Percentiles rank a stretch among this genome's conserved stretches.
Evolutionary conservation across 1,140 invertebrate genomes (phyloP).

Genomic region (Scylla paramamosain): DNA sequence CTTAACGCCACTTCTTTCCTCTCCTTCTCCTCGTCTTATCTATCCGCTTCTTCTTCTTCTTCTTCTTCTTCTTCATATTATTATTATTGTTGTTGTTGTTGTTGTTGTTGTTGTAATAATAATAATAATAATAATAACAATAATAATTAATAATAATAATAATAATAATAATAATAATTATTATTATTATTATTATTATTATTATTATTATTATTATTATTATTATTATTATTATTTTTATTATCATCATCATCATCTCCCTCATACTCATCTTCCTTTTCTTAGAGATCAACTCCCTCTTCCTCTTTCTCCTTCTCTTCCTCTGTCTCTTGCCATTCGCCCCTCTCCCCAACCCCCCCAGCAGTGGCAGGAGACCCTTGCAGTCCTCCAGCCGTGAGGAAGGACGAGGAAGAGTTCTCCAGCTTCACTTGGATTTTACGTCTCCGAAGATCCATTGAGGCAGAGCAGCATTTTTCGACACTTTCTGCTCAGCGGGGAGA

Average conservation of each 20-base stretch:
- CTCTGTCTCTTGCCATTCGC: no score
- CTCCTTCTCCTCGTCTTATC: neutral
- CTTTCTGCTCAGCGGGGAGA: neutral
- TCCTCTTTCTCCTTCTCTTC: no score
- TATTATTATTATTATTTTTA: neutral
- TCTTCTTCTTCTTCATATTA: no score
- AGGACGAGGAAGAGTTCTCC: neutral
- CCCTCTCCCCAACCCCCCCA: no score
- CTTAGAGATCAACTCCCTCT: no score
- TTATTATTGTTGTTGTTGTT: neutral
- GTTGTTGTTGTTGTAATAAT: neutral
- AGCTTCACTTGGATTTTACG: slow-evolving; percentile 9
- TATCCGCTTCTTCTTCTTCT: no score
- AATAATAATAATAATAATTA: neutral
- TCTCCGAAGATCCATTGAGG: slow-evolving; percentile 7
- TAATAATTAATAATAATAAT: neutral
- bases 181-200: neutral
- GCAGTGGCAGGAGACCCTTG: neutral
- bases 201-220: neutral
- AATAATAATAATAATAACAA: neutral
- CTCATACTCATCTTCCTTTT: neutral
- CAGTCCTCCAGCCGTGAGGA: neutral
- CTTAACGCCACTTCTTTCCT: neutral
- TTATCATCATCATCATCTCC: neutral
- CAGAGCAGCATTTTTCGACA: slow-evolving; percentile 2